Percentiles rank a stretch among this genome's conserved stretches.
phyloP scores from a whole-genome alignment of 1,140 invertebrate species.

The Drosophila eugracilis region DNA sequence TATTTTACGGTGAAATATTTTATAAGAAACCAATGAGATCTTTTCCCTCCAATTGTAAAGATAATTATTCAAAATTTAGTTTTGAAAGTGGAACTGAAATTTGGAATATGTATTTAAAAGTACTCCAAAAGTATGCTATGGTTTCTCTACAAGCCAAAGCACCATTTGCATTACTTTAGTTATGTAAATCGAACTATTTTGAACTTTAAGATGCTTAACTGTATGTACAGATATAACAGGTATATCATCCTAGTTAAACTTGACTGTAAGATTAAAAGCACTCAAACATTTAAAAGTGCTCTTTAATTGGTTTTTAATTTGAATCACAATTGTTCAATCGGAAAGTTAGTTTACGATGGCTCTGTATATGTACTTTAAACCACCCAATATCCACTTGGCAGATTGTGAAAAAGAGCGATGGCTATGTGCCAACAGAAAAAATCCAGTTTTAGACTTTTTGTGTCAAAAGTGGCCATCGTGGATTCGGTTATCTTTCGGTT shows the following conservation, averaged over 20 bases:
- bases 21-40: too few species aligned
- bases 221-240: not conserved
- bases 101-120: not conserved
- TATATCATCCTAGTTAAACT: too few species aligned
- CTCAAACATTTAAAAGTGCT: not conserved
- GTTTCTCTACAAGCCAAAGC: not conserved
- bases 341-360: not conserved
- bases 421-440: slow-evolving; percentile 1
- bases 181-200: not conserved
- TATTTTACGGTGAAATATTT: too few species aligned
- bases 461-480: not conserved
- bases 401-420: not conserved
- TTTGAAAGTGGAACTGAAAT: not conserved
- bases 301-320: not conserved
- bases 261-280: too few species aligned
- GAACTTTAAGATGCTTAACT: not conserved
- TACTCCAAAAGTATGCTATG: not conserved
- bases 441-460: slow-evolving; percentile 24
- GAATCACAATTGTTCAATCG: not conserved
- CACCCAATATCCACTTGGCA: not conserved
- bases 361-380: not conserved
- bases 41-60: too few species aligned
- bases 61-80: too few species aligned
- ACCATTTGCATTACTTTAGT: not conserved
- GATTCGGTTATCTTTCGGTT: slow-evolving; percentile 30